These are phyloP conservation scores for Falcaria lacertinaria DNA, from an alignment of 2,888 invertebrate species.

Conservation along the genomic window DNA sequence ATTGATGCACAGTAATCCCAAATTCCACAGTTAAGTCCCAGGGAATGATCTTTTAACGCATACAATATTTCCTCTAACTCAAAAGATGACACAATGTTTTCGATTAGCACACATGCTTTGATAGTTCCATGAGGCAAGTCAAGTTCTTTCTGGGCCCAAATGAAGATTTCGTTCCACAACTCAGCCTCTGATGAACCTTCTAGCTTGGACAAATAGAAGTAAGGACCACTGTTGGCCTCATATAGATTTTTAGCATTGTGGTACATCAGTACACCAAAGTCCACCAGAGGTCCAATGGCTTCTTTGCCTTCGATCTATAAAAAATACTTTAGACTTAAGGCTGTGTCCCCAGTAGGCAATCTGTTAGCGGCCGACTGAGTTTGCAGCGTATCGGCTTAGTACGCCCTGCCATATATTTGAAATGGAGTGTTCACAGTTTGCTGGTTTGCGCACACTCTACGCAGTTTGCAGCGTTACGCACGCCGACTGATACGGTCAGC, in stretches of 20 bases:
- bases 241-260: slow-evolving; percentile 80
- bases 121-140: slow-evolving; percentile 81
- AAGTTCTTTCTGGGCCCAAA: slow-evolving; percentile 79
- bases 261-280: slow-evolving; percentile 83
- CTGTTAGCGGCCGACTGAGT: too few species aligned
- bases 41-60: slow-evolving; percentile 82
- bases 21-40: slow-evolving; percentile 86
- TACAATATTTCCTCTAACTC: slow-evolving; percentile 85
- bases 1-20: slow-evolving; percentile 87
- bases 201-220: slow-evolving; percentile 85
- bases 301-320: slow-evolving; percentile 79
- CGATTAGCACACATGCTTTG: slow-evolving; percentile 85
- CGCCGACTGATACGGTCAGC: too few species aligned
- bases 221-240: slow-evolving; percentile 81
- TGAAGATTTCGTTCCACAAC: slow-evolving; percentile 85
- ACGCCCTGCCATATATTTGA: too few species aligned
- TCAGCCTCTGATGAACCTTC: slow-evolving; percentile 82
- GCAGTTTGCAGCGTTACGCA: too few species aligned
- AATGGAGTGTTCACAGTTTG: too few species aligned
- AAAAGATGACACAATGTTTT: slow-evolving; percentile 84
- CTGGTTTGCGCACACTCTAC: too few species aligned
- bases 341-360: too few species aligned
- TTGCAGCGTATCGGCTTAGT: too few species aligned
- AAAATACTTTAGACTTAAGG: too few species aligned
- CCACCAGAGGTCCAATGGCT: slow-evolving; percentile 83